These are phyloP conservation scores for Neodontobutis hainanensis DNA, from an alignment of 2,113 vertebrate species.

Conservation along the genomic window DNA sequence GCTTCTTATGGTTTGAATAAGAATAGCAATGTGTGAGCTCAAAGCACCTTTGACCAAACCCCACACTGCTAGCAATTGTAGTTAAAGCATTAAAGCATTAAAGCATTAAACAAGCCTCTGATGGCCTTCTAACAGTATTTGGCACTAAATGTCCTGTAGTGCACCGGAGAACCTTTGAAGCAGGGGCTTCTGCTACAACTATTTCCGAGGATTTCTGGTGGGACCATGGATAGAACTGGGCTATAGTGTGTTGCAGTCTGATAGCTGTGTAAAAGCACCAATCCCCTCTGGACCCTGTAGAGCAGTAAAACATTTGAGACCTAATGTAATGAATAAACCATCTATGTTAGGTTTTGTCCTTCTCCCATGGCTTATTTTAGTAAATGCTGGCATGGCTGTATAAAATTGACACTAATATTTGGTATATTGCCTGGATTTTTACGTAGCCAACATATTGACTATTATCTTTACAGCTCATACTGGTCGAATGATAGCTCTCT, in stretches of 20 bases:
- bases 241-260: background rate
- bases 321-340: conserved; percentile 24
- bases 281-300: background rate
- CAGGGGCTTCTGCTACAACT: background rate
- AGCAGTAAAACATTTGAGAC: conserved; percentile 9
- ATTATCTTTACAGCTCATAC: conserved; percentile 1
- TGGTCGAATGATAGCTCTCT: conserved; percentile 4
- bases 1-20: too few relatives aligned
- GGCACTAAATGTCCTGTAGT: too few relatives aligned
- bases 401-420: conserved; percentile 38
- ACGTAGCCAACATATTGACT: background rate
- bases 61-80: too few relatives aligned
- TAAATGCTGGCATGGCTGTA: conserved; percentile 33
- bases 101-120: background rate
- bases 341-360: background rate
- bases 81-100: background rate
- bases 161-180: background rate
- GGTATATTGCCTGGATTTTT: conserved; percentile 18
- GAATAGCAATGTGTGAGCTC: too few relatives aligned
- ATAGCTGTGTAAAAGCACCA: conserved; percentile 6
- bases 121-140: background rate
- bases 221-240: background rate
- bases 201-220: background rate
- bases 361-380: conserved; percentile 28
- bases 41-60: too few relatives aligned